phyloP scores from a whole-genome alignment of 2,113 vertebrate genomes.

The Prinia subflava region DNA sequence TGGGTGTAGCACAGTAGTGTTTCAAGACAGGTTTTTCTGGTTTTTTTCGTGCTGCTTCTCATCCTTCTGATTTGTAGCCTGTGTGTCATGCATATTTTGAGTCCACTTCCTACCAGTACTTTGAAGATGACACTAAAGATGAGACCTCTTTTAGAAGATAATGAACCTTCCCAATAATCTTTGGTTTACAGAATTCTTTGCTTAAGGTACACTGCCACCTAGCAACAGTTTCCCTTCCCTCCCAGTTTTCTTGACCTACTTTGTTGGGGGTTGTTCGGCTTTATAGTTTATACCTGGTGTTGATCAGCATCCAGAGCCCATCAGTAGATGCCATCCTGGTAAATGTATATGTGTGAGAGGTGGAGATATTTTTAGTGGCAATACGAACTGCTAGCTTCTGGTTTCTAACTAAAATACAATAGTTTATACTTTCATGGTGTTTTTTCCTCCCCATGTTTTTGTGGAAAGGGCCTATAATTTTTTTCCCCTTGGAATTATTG shows the following conservation, averaged over 20 bases:
- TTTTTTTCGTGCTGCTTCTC: background rate
- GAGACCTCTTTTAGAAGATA: background rate
- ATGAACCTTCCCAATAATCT: background rate
- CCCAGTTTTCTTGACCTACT: conserved; percentile 46
- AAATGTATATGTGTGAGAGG: background rate
- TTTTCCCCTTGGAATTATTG: background rate
- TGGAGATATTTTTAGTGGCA: background rate
- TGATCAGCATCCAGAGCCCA: background rate
- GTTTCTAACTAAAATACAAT: background rate
- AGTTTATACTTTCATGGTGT: background rate
- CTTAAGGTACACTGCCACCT: conserved; percentile 69
- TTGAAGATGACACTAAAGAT: background rate
- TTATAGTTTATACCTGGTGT: conserved; percentile 17
- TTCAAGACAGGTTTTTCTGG: background rate
- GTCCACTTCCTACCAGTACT: background rate
- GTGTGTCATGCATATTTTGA: background rate
- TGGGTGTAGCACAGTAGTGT: fast-evolving
- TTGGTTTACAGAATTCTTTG: conserved; percentile 42
- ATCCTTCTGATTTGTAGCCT: background rate
- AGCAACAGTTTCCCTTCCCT: conserved; percentile 58
- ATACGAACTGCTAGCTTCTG: background rate
- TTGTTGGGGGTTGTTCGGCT: background rate
- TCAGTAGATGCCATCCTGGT: background rate
- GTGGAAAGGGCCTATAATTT: background rate
- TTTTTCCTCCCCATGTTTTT: background rate